Evolutionary conservation across 1,140 invertebrate genomes (phyloP).

Genomic region (Habropoda laboriosa): DNA sequence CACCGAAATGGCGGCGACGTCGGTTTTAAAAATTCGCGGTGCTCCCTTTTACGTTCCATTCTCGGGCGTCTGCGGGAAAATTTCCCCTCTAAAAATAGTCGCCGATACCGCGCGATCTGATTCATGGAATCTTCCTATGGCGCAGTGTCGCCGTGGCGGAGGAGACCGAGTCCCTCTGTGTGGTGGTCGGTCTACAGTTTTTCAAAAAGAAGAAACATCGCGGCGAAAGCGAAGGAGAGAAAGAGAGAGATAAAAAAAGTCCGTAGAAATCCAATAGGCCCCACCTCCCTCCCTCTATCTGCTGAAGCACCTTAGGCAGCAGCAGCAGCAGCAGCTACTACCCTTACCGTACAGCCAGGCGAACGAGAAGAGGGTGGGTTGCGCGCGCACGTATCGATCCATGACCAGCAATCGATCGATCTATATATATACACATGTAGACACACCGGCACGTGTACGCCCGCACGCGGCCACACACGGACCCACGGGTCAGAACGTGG

Average conservation of each 20-base stretch:
- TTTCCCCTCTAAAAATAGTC: constrained; percentile 10
- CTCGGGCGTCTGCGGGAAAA: background rate
- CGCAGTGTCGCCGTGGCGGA: background rate
- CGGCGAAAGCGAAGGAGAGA: background rate
- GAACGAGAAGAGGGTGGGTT: constrained; percentile 35
- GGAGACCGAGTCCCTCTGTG: background rate
- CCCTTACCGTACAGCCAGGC: constrained; percentile 43
- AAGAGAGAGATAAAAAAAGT: constrained; percentile 23
- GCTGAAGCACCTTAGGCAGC: constrained; percentile 47
- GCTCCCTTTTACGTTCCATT: background rate
- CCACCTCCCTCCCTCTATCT: constrained; percentile 17
- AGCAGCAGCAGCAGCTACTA: no score
- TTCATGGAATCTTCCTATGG: constrained; percentile 13
- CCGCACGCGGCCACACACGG: constrained; percentile 3
- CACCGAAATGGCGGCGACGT: background rate
- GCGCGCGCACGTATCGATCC: constrained; percentile 61
- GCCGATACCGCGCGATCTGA: constrained; percentile 6
- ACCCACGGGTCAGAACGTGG: constrained; percentile 40
- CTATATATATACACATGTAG: constrained; percentile 51
- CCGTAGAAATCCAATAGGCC: constrained; percentile 47
- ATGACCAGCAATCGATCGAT: constrained; percentile 56
- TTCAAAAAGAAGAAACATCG: constrained; percentile 6
- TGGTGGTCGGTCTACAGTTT: constrained; percentile 8
- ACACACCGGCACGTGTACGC: background rate
- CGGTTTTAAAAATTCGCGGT: background rate